phyloP scores from a whole-genome alignment of 2,113 vertebrate genomes.

The Ondatra zibethicus region DNA sequence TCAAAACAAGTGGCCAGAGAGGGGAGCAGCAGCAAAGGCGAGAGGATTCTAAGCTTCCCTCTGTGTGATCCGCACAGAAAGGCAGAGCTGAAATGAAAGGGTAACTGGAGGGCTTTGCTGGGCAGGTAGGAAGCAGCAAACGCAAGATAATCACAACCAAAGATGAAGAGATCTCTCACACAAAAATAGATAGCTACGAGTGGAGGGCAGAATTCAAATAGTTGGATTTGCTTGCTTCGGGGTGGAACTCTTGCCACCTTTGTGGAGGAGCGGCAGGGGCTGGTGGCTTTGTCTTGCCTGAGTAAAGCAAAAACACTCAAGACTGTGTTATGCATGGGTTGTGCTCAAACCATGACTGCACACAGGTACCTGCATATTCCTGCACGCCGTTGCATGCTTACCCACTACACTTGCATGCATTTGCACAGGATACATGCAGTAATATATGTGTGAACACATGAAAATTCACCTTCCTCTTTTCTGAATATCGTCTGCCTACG shows the following conservation, averaged over 20 bases:
- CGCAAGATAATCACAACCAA: neutral
- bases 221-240: accelerated
- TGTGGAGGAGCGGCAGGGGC: neutral
- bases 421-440: neutral
- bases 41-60: neutral
- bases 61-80: neutral
- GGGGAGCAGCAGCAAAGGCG: neutral
- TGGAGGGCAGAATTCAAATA: neutral
- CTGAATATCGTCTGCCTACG: neutral
- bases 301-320: neutral
- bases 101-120: neutral
- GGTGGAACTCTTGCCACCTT: accelerated
- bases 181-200: neutral
- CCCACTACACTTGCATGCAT: neutral
- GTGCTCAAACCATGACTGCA: neutral
- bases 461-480: neutral
- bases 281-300: neutral
- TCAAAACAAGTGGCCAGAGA: accelerated
- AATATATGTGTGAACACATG: accelerated
- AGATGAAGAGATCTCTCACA: neutral
- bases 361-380: too few relatives aligned
- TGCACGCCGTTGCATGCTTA: too few relatives aligned
- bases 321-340: neutral
- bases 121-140: neutral
- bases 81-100: neutral